Evolutionary conservation across 2,113 vertebrate species (phyloP).

Genomic region (Oreotrochilus melanogaster): DNA sequence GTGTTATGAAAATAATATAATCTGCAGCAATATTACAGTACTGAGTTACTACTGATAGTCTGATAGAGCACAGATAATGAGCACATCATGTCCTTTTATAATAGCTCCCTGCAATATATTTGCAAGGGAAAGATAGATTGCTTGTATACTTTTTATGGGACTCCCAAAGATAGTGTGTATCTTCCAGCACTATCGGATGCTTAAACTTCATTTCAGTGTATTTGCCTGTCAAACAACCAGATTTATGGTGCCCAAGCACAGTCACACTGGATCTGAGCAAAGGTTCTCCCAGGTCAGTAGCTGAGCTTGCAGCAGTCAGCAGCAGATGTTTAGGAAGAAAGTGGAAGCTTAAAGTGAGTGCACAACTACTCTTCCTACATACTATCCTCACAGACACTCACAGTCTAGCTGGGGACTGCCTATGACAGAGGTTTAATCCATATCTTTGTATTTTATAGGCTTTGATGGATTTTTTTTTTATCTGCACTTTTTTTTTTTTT

Average conservation of each 20-base stretch:
- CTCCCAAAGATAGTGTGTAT: constrained; percentile 25
- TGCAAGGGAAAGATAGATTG: constrained; percentile 16
- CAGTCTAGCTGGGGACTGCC: not conserved
- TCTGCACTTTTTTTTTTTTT: not conserved
- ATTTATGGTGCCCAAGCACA: not conserved
- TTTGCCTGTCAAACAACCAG: constrained; percentile 13
- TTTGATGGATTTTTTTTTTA: not conserved
- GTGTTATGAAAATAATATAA: constrained; percentile 55
- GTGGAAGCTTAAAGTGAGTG: not conserved
- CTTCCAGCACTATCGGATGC: constrained; percentile 50
- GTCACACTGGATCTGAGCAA: not conserved
- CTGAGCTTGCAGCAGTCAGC: rapidly evolving
- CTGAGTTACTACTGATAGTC: not conserved
- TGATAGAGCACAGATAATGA: not conserved
- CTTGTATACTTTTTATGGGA: constrained; percentile 46
- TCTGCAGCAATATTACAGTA: constrained; percentile 1
- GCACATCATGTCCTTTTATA: not conserved
- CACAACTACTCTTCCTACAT: not conserved
- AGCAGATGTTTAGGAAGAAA: not conserved
- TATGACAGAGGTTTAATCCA: not conserved
- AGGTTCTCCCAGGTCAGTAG: not conserved
- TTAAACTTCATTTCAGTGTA: constrained; percentile 34
- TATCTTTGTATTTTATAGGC: not conserved
- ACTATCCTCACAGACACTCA: not conserved
- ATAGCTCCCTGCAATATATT: constrained; percentile 29